Conservation (phyloP, 1,140 invertebrate genomes). For the Drosophila repleta region DNA sequence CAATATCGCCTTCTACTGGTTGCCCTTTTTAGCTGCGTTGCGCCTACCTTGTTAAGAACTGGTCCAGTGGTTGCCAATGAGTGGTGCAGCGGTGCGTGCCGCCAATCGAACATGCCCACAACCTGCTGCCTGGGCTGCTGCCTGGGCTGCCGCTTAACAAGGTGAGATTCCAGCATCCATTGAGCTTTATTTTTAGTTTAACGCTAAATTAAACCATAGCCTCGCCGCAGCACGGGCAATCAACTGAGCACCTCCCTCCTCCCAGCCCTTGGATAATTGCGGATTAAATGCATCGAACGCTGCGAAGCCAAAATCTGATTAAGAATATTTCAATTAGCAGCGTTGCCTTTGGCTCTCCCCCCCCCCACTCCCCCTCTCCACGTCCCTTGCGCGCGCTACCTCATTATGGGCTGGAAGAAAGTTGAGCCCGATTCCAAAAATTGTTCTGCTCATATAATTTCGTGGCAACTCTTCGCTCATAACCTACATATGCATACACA, state of each 20-base stretch:
- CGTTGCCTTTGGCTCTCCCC: conserved; percentile 29
- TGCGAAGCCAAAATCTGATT: conserved; percentile 71
- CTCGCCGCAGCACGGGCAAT: conserved; percentile 10
- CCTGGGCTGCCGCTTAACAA: conserved; percentile 12
- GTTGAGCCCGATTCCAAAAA: conserved; percentile 40
- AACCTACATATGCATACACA: neutral
- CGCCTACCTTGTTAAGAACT: conserved; percentile 78
- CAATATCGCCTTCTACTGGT: conserved; percentile 1
- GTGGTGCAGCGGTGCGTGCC: conserved; percentile 35
- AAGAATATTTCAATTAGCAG: conserved; percentile 81
- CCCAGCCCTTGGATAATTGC: conserved; percentile 54
- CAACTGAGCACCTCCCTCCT: conserved; percentile 5
- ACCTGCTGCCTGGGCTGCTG: conserved; percentile 1
- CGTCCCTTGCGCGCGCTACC: conserved; percentile 8
- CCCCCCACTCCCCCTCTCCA: too few species aligned
- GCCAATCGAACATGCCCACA: conserved; percentile 38
- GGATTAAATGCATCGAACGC: conserved; percentile 72
- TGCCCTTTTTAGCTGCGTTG: conserved; percentile 20
- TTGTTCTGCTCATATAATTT: conserved; percentile 7
- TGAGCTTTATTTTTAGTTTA: conserved; percentile 63
- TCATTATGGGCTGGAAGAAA: conserved; percentile 39
- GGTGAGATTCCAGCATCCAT: conserved; percentile 19
- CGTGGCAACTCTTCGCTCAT: neutral
- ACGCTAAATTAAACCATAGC: conserved; percentile 73
- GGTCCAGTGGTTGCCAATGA: conserved; percentile 15